A percentile compares a stretch with the other conserved stretches of the same genome.
These are phyloP conservation scores for Epinotia demarniana DNA, from an alignment of 2,888 invertebrate species.

Conservation along the genomic window DNA sequence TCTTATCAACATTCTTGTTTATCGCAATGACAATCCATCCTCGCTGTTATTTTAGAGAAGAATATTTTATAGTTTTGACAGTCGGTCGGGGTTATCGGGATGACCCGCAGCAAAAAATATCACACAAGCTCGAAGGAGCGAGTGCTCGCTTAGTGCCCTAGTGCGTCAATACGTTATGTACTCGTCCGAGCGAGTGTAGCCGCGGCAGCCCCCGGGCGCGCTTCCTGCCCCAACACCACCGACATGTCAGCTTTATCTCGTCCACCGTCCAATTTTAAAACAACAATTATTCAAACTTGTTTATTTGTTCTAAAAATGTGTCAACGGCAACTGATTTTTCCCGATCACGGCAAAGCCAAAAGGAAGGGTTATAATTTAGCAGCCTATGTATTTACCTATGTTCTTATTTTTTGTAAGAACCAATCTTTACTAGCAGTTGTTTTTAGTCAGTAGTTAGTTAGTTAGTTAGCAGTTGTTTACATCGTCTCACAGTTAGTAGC, in stretches of 20 bases:
- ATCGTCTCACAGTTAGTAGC: too few species aligned
- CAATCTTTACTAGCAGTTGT: too few species aligned
- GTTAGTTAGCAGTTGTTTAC: too few species aligned
- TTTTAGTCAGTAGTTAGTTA: too few species aligned
- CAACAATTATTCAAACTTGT: not conserved
- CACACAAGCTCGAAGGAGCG: slow-evolving; percentile 26
- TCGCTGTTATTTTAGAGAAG: slow-evolving; percentile 47
- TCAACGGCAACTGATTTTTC: not conserved
- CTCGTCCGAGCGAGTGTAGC: not conserved
- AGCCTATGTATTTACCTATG: too few species aligned
- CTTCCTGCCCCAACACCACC: slow-evolving; percentile 30
- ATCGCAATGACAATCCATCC: slow-evolving; percentile 61
- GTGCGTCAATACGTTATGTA: not conserved
- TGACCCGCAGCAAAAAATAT: slow-evolving; percentile 39
- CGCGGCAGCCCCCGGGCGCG: slow-evolving; percentile 42
- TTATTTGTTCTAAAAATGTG: not conserved
- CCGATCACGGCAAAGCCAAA: too few species aligned
- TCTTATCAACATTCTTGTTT: slow-evolving; percentile 60
- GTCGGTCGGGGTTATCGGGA: slow-evolving; percentile 60
- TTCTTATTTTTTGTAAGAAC: too few species aligned
- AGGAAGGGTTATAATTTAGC: too few species aligned
- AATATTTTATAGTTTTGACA: slow-evolving; percentile 51
- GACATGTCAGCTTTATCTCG: slow-evolving; percentile 23
- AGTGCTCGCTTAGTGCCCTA: not conserved
- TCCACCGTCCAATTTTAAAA: slow-evolving; percentile 19